Percentiles rank a stretch among this genome's conserved stretches.
phyloP scores from a whole-genome alignment of 1,140 invertebrate genomes.

The Gryon sp. region DNA sequence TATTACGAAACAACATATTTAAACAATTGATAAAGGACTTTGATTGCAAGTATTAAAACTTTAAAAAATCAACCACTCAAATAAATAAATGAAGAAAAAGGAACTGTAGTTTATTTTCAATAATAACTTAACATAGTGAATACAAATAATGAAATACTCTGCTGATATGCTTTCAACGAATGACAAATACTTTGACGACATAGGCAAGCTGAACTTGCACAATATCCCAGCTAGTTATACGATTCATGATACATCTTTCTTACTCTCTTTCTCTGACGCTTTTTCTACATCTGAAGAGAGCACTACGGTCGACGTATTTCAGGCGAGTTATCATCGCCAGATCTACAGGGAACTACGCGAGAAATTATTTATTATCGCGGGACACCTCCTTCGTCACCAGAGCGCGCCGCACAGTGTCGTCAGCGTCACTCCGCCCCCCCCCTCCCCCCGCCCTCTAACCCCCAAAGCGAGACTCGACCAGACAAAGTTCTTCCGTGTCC shows the following conservation, averaged over 20 bases:
- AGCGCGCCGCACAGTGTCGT: constrained; percentile 52
- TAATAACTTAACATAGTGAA: too few relatives aligned
- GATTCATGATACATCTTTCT: constrained; percentile 10
- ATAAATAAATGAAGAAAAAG: too few relatives aligned
- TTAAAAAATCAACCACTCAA: too few relatives aligned
- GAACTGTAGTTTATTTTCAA: too few relatives aligned
- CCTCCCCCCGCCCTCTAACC: constrained; percentile 46
- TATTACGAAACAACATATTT: too few relatives aligned
- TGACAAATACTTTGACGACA: constrained; percentile 31
- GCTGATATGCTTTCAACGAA: neutral
- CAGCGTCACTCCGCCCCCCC: constrained; percentile 56
- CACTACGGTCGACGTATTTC: constrained; percentile 74
- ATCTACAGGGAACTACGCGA: constrained; percentile 78
- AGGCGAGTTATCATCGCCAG: constrained; percentile 78
- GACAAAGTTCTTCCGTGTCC: constrained; percentile 70
- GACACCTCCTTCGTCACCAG: constrained; percentile 76
- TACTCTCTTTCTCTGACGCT: constrained; percentile 12
- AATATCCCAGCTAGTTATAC: constrained; percentile 32
- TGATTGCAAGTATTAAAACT: too few relatives aligned
- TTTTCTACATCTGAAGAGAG: constrained; percentile 62
- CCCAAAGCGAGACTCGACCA: constrained; percentile 59
- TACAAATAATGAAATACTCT: too few relatives aligned
- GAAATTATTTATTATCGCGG: constrained; percentile 80
- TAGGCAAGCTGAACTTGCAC: constrained; percentile 20
- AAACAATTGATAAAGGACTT: too few relatives aligned